These are phyloP conservation scores for Octodon degus DNA, from an alignment of 2,113 vertebrate genomes.

Conservation along the genomic window DNA sequence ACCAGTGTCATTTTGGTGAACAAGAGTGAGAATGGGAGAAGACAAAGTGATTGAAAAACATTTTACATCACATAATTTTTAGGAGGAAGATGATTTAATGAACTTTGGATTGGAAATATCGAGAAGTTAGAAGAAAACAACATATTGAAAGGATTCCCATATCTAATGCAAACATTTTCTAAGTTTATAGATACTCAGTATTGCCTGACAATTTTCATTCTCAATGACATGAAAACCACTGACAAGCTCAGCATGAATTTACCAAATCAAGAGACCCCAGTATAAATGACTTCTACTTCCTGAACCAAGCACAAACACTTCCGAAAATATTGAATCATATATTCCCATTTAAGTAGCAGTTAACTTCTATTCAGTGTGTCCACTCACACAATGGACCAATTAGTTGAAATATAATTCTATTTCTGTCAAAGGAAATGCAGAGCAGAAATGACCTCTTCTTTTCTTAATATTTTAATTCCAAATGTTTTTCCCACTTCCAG, in stretches of 20 bases:
- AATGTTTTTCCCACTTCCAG: conserved; percentile 37
- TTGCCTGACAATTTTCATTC: background rate
- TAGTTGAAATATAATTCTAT: conserved; percentile 68
- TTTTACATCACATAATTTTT: background rate
- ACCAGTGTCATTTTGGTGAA: background rate
- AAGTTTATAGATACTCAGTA: background rate
- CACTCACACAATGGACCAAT: conserved; percentile 68
- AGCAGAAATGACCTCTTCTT: conserved; percentile 59
- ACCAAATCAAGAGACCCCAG: background rate
- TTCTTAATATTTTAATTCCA: conserved; percentile 66
- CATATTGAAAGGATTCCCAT: background rate
- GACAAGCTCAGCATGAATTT: background rate
- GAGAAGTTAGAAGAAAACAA: background rate
- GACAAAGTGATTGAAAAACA: background rate
- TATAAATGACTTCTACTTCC: conserved; percentile 12
- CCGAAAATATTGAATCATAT: conserved; percentile 30
- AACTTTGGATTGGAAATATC: background rate
- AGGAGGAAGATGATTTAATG: background rate
- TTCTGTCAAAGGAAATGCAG: conserved; percentile 68
- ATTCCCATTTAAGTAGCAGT: background rate
- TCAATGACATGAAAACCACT: background rate
- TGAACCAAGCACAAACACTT: background rate
- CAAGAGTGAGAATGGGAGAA: background rate
- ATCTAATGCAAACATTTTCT: background rate
- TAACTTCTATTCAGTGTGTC: conserved; percentile 28